A percentile compares a stretch with the other conserved stretches of the same genome.
Evolutionary conservation across 2,888 invertebrate genomes (phyloP).

Genomic region (Oxyscelio sp.): DNA sequence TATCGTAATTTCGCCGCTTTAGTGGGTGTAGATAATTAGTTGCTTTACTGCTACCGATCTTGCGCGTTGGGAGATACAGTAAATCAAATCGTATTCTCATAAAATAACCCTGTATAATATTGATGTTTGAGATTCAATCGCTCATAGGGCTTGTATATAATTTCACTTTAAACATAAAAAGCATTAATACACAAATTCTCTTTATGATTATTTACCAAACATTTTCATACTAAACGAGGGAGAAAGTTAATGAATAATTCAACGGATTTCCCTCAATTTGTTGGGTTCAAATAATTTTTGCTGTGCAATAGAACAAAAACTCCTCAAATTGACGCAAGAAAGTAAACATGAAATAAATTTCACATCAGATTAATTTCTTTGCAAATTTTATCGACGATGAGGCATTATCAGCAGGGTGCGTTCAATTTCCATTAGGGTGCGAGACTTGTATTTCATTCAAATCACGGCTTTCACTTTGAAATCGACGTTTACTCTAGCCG

Average conservation of each 20-base stretch:
- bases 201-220: constrained; percentile 1
- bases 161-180: no score
- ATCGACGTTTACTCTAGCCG: neutral
- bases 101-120: neutral
- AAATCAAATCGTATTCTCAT: constrained; percentile 7
- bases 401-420: no score
- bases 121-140: neutral
- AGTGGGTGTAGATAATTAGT: constrained; percentile 58
- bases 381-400: constrained; percentile 69
- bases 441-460: constrained; percentile 14
- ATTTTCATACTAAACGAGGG: constrained; percentile 1
- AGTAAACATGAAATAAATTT: constrained; percentile 70
- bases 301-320: constrained; percentile 21
- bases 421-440: constrained; percentile 35
- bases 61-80: neutral
- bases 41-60: constrained; percentile 33
- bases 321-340: neutral
- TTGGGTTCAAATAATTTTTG: no score
- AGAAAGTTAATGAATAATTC: constrained; percentile 47
- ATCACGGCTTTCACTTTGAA: constrained; percentile 15
- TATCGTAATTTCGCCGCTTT: constrained; percentile 37
- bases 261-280: constrained; percentile 9
- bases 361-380: constrained; percentile 77
- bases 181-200: neutral
- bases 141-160: neutral